phyloP scores from a whole-genome alignment of 2,888 invertebrate genomes.

The Apotomis capreana region DNA sequence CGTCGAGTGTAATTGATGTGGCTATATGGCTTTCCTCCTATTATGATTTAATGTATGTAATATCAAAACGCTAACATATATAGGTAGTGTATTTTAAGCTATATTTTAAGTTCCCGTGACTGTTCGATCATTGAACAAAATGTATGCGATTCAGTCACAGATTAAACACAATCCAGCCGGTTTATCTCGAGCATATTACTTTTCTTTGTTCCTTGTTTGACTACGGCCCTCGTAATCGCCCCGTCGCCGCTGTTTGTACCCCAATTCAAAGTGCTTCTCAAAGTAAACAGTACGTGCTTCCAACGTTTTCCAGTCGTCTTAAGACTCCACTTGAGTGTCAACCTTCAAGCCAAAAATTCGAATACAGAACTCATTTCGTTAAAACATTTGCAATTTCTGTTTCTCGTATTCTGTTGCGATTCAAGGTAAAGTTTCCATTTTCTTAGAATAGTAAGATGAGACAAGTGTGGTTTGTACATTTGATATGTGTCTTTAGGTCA shows the following conservation, averaged over 20 bases:
- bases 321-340: constrained; percentile 53
- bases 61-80: no score
- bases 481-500: constrained; percentile 61
- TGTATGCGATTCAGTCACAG: neutral
- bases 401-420: neutral
- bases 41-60: no score
- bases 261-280: constrained; percentile 49
- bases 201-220: constrained; percentile 20
- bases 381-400: constrained; percentile 13
- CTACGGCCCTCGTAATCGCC: constrained; percentile 42
- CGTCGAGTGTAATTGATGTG: no score
- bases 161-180: constrained; percentile 18
- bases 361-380: constrained; percentile 33
- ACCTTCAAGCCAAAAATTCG: constrained; percentile 45
- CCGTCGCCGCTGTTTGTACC: constrained; percentile 44
- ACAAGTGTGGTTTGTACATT: constrained; percentile 69
- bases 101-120: no score
- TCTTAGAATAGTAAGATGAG: constrained; percentile 65
- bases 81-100: no score
- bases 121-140: neutral
- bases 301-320: constrained; percentile 55
- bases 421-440: constrained; percentile 49
- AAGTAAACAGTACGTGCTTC: constrained; percentile 62
- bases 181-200: constrained; percentile 18
- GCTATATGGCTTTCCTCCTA: no score